These are phyloP conservation scores for Porites cylindrica DNA, from an alignment of 92 coral and sea anemone genomes.

Conservation along the genomic window DNA sequence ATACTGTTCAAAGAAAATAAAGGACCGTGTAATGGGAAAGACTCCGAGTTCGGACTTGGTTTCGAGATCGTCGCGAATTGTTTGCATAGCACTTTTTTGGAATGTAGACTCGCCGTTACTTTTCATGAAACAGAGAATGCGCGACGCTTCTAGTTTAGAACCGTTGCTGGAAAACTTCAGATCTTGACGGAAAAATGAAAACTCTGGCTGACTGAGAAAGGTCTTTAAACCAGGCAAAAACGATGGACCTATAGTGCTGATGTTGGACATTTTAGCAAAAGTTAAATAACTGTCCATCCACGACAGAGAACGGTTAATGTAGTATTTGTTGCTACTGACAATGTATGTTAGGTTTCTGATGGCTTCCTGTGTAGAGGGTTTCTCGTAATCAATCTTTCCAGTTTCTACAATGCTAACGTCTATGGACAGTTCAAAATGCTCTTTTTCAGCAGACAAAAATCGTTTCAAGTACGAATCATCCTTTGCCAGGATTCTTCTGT, in stretches of 20 bases:
- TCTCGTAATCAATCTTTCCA: constrained; percentile 54
- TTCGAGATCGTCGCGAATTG: constrained; percentile 66
- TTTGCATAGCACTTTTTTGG: constrained; percentile 74
- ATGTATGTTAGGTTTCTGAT: constrained; percentile 64
- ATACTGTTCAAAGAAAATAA: constrained; percentile 77
- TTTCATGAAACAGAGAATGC: constrained; percentile 63
- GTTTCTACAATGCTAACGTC: constrained; percentile 72
- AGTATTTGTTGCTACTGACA: constrained; percentile 61
- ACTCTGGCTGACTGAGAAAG: constrained; percentile 36
- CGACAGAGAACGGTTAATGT: constrained; percentile 46
- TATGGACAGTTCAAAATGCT: constrained; percentile 53
- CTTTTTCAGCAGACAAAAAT: constrained; percentile 55
- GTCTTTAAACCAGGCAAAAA: constrained; percentile 47
- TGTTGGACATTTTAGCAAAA: constrained; percentile 8
- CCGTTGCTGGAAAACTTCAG: constrained; percentile 58
- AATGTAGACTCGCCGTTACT: constrained; percentile 57
- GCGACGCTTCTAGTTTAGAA: constrained; percentile 60
- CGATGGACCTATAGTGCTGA: constrained; percentile 12
- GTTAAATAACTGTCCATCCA: constrained; percentile 68
- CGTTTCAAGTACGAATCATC: constrained; percentile 67
- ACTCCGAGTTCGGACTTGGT: constrained; percentile 56
- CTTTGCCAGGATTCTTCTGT: constrained; percentile 70
- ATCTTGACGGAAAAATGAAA: constrained; percentile 50
- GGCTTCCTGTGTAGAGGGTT: constrained; percentile 41
- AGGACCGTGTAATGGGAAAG: constrained; percentile 52